Evolutionary conservation across 2,797 vertebrate genomes (phyloP).

Genomic region (Parotocinclus haroldoi): DNA sequence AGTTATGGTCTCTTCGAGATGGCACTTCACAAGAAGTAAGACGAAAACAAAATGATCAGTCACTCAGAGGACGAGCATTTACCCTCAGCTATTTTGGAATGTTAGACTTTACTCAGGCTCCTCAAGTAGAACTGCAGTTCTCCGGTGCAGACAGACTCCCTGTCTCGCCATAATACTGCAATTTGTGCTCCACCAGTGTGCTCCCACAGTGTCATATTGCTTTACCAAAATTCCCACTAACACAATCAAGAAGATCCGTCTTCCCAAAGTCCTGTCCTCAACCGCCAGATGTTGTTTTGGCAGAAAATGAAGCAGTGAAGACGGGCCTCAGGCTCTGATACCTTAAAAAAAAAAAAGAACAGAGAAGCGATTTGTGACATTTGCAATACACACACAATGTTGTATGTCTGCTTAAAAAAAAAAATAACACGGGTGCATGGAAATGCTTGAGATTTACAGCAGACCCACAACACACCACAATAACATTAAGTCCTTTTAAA

Average conservation of each 20-base stretch:
- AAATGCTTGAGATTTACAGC: too few relatives aligned
- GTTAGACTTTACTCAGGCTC: slow-evolving; percentile 49
- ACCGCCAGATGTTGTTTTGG: slow-evolving; percentile 23
- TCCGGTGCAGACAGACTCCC: slow-evolving; percentile 26
- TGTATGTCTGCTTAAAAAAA: too few relatives aligned
- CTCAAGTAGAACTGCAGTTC: slow-evolving; percentile 55
- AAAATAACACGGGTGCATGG: too few relatives aligned
- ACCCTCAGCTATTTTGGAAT: slow-evolving; percentile 68
- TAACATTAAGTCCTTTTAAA: too few relatives aligned
- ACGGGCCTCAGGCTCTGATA: slow-evolving; percentile 42
- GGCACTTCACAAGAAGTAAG: slow-evolving; percentile 51
- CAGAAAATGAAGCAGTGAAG: slow-evolving; percentile 9
- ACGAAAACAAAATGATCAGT: slow-evolving; percentile 51
- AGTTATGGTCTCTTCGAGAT: slow-evolving; percentile 69
- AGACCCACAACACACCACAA: too few relatives aligned
- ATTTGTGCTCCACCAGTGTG: slow-evolving; percentile 46
- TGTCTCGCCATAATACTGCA: slow-evolving; percentile 60
- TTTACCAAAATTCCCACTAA: slow-evolving; percentile 23
- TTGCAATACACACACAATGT: not conserved
- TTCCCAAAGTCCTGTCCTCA: slow-evolving; percentile 14
- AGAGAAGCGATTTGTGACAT: not conserved
- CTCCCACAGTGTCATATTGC: slow-evolving; percentile 18
- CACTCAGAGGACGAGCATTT: slow-evolving; percentile 64
- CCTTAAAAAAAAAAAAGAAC: slow-evolving; percentile 38
- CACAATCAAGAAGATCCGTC: slow-evolving; percentile 4